Percentiles rank a stretch among this genome's conserved stretches.
Conservation (phyloP, 2,113 vertebrate genomes). For the Pseudonaja textilis region DNA sequence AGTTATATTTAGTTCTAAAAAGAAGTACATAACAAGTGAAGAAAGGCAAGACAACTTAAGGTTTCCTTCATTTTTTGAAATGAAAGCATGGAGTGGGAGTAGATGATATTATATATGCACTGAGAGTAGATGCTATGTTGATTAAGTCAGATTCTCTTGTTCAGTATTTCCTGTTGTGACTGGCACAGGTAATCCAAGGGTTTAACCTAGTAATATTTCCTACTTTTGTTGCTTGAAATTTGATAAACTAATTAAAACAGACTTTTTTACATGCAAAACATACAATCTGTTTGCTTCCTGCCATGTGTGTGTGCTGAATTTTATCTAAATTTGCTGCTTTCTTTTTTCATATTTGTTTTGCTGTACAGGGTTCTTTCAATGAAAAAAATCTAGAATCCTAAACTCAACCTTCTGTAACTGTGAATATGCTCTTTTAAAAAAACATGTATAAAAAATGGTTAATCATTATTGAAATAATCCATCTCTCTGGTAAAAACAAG, state of each 20-base stretch:
- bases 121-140: neutral
- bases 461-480: conserved; percentile 15
- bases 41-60: neutral
- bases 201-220: neutral
- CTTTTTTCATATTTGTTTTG: neutral
- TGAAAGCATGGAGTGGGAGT: neutral
- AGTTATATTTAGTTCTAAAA: neutral
- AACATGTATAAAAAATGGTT: neutral
- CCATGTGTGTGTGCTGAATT: neutral
- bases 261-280: neutral
- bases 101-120: neutral
- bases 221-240: neutral
- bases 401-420: neutral
- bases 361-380: neutral
- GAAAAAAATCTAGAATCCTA: neutral
- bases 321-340: neutral
- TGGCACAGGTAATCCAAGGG: neutral
- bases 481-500: conserved; percentile 10
- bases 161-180: neutral
- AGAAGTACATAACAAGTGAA: neutral
- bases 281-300: neutral
- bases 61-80: conserved; percentile 5
- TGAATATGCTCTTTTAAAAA: neutral
- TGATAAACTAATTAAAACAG: neutral
- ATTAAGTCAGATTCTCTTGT: neutral